These are phyloP conservation scores for Buteo buteo DNA, from an alignment of 2,113 vertebrate species.

Conservation along the genomic window DNA sequence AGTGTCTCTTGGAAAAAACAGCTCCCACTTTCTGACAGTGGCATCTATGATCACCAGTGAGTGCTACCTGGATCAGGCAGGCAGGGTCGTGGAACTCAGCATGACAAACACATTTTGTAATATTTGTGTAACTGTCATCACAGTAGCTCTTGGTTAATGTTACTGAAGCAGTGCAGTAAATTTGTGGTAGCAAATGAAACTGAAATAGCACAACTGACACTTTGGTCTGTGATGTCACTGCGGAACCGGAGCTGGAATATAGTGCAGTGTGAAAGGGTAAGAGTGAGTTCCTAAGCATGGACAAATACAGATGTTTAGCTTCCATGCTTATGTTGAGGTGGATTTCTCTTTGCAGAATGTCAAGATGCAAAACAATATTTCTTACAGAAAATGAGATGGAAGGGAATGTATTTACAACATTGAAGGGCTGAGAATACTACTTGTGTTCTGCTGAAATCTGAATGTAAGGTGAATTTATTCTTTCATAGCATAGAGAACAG, in stretches of 20 bases:
- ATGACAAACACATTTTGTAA: neutral
- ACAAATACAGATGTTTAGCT: neutral
- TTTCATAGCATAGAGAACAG: neutral
- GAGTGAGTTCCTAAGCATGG: neutral
- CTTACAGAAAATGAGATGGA: neutral
- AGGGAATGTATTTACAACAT: neutral
- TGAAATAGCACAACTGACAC: neutral
- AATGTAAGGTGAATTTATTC: neutral
- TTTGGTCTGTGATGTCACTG: neutral
- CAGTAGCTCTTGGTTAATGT: neutral
- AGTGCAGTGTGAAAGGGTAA: neutral
- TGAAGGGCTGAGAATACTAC: neutral
- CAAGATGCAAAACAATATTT: neutral
- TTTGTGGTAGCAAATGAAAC: neutral
- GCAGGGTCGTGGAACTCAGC: neutral
- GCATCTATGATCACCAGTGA: neutral
- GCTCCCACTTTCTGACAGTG: neutral
- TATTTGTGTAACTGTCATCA: neutral
- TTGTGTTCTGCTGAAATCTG: neutral
- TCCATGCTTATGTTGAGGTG: neutral
- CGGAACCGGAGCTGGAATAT: neutral
- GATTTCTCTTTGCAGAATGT: neutral
- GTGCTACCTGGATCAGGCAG: neutral
- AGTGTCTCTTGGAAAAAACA: neutral
- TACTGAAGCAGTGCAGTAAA: neutral